Evolutionary conservation across 2,888 invertebrate genomes (phyloP).

Genomic region (Lagria hirta): DNA sequence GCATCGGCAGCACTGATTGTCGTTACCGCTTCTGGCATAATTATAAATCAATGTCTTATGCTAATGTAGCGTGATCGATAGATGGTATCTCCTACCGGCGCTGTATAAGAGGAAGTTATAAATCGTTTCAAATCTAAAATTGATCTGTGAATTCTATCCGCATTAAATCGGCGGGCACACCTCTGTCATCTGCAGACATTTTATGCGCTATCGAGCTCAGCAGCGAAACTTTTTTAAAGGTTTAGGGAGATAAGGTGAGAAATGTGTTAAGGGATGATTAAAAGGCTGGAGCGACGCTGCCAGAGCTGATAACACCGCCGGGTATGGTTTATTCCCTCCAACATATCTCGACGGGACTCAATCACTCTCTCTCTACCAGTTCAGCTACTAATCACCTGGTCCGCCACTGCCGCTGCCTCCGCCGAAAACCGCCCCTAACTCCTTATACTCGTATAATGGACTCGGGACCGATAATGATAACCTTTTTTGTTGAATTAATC

Average conservation of each 20-base stretch:
- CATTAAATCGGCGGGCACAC: conserved; percentile 51
- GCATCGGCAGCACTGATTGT: conserved; percentile 24
- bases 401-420: conserved; percentile 18
- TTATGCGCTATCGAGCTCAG: conserved; percentile 38
- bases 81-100: conserved; percentile 49
- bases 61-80: conserved; percentile 55
- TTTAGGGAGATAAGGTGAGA: conserved; percentile 48
- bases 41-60: conserved; percentile 57
- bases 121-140: conserved; percentile 56
- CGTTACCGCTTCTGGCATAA: conserved; percentile 44
- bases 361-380: conserved; percentile 47
- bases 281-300: conserved; percentile 51
- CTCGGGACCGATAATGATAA: conserved; percentile 44
- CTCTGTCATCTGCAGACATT: conserved; percentile 48
- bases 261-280: conserved; percentile 55
- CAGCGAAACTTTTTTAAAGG: conserved; percentile 42
- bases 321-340: conserved; percentile 47
- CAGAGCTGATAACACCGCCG: conserved; percentile 47
- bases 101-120: conserved; percentile 54
- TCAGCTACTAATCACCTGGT: conserved; percentile 51
- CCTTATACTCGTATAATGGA: conserved; percentile 37
- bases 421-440: conserved; percentile 35
- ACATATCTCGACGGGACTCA: conserved; percentile 51
- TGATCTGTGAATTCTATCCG: conserved; percentile 53
- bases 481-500: conserved; percentile 52